A percentile compares a stretch with the other conserved stretches of the same genome.
Conservation (phyloP, 2,797 vertebrate genomes). For the Acridotheres tristis region DNA sequence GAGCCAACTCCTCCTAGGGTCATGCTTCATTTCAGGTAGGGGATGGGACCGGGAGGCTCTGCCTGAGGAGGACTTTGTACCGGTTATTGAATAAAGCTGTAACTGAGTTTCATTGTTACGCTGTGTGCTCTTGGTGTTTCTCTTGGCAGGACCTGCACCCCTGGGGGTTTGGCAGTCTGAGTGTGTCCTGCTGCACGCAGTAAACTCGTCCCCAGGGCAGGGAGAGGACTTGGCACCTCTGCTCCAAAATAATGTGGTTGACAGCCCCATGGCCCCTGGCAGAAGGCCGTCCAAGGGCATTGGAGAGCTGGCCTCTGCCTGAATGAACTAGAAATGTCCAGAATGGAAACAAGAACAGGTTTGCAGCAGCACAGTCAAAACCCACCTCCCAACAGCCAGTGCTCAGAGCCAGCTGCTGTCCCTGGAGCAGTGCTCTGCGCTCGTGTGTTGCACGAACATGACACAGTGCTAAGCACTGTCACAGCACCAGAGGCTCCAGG, state of each 20-base stretch:
- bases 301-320: not conserved
- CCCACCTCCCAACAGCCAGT: not conserved
- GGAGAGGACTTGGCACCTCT: not conserved
- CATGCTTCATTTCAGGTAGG: conserved; percentile 64
- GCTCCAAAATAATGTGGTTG: not conserved
- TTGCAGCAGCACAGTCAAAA: not conserved
- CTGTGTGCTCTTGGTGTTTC: not conserved
- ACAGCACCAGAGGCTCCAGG: fast-evolving
- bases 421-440: not conserved
- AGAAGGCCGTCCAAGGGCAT: not conserved
- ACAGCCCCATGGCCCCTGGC: fast-evolving
- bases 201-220: fast-evolving
- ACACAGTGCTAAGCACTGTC: not conserved
- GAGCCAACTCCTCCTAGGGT: conserved; percentile 42
- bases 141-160: not conserved
- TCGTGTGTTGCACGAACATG: fast-evolving
- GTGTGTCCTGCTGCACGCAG: not conserved
- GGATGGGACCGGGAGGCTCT: conserved; percentile 62
- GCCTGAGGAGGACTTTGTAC: conserved; percentile 74
- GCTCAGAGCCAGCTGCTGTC: not conserved
- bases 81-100: conserved; percentile 78
- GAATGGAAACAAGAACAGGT: not conserved
- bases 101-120: conserved; percentile 74
- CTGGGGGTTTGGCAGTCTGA: fast-evolving
- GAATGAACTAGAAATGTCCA: not conserved